These are phyloP conservation scores for Hippocampus comes DNA, from an alignment of 2,113 vertebrate species.

Conservation along the genomic window DNA sequence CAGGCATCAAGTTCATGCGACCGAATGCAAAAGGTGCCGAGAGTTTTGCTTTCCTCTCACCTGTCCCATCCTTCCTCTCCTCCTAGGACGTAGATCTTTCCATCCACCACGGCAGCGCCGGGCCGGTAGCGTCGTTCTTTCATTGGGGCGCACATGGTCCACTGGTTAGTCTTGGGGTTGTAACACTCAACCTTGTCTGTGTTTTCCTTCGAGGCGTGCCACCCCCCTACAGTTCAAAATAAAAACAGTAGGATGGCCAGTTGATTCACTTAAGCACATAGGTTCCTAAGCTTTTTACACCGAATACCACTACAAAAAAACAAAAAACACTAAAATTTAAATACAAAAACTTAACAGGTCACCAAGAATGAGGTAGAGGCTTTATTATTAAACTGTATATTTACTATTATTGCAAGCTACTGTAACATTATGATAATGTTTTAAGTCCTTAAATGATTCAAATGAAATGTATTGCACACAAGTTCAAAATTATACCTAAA, in stretches of 20 bases:
- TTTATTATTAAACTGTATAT: too few species aligned
- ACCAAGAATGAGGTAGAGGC: too few species aligned
- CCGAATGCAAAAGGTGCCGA: neutral
- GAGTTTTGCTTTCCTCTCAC: slow-evolving; percentile 34
- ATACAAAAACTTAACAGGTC: too few species aligned
- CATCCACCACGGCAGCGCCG: slow-evolving; percentile 75
- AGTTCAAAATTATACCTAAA: too few species aligned
- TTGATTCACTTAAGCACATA: neutral
- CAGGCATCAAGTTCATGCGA: neutral
- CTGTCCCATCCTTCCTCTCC: slow-evolving; percentile 79
- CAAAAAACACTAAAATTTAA: too few species aligned
- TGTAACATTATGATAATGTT: too few species aligned
- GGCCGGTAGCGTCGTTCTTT: slow-evolving; percentile 78
- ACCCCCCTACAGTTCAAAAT: slow-evolving; percentile 59
- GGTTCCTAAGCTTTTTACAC: too few species aligned
- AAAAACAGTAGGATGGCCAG: neutral
- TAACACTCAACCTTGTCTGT: slow-evolving; percentile 80
- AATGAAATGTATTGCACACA: too few species aligned
- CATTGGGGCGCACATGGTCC: slow-evolving; percentile 80
- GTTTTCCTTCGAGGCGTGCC: slow-evolving; percentile 79
- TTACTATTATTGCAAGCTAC: too few species aligned
- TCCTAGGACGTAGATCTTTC: slow-evolving; percentile 77
- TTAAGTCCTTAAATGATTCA: too few species aligned
- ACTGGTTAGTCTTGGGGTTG: slow-evolving; percentile 75
- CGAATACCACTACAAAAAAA: too few species aligned